phyloP scores from a whole-genome alignment of 2,113 vertebrate genomes.

The Nesogale talazaci region DNA sequence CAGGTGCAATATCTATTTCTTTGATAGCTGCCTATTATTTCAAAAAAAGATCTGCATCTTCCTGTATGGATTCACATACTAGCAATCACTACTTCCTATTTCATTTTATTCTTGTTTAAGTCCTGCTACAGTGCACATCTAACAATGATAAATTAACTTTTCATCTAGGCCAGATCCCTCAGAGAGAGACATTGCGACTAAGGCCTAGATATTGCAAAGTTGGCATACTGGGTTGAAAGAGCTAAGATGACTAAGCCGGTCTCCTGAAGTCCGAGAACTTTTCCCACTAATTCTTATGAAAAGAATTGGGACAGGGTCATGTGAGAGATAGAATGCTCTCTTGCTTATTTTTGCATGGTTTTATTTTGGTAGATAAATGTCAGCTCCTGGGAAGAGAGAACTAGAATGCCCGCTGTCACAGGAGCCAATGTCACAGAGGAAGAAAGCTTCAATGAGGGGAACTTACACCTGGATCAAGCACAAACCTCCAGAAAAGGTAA shows the following conservation, averaged over 20 bases:
- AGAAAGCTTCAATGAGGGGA: background rate
- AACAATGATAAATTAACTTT: too few relatives aligned
- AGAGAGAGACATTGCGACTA: background rate
- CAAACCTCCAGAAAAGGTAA: constrained; percentile 66
- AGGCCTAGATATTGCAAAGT: background rate
- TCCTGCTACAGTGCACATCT: background rate
- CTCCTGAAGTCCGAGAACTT: background rate
- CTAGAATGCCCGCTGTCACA: constrained; percentile 6
- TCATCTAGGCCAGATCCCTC: background rate
- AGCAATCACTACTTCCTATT: background rate
- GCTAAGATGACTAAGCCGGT: background rate
- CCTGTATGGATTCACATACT: background rate
- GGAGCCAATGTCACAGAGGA: background rate
- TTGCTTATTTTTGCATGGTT: background rate
- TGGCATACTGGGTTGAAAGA: background rate
- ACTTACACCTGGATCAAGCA: background rate
- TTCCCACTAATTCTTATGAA: background rate
- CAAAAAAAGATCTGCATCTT: background rate
- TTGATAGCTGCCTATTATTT: background rate
- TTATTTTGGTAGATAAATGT: background rate
- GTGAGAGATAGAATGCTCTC: background rate
- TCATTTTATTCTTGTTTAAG: background rate
- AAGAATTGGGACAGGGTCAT: background rate
- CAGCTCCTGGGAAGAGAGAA: background rate
- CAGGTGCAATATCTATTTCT: background rate